Evolutionary conservation across 2,113 vertebrate genomes (phyloP).

Genomic region (Tachuris rubrigastra): DNA sequence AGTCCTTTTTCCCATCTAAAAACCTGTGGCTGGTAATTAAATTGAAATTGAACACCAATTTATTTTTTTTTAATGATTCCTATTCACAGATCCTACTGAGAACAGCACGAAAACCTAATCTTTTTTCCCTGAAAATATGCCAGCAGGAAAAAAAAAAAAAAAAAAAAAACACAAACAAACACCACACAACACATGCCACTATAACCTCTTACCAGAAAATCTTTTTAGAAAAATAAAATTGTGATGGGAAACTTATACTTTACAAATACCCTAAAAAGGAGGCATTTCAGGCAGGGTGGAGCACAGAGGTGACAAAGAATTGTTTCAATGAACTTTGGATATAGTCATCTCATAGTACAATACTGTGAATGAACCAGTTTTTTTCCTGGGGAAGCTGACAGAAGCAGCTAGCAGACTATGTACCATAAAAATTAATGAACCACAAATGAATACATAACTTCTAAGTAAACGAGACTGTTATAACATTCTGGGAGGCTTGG

Average conservation of each 20-base stretch:
- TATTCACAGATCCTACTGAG: not conserved
- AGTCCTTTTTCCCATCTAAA: not conserved
- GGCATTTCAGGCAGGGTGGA: rapidly evolving
- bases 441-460: not conserved
- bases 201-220: not conserved
- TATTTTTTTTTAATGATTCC: not conserved
- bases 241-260: not conserved
- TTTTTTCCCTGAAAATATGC: not conserved
- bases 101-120: not conserved
- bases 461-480: not conserved
- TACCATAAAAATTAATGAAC: constrained; percentile 26
- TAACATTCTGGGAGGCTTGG: not conserved
- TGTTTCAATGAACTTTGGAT: not conserved
- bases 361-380: not conserved
- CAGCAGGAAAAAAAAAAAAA: not conserved
- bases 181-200: not conserved
- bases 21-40: not conserved
- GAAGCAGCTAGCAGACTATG: not conserved
- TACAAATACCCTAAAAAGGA: not conserved
- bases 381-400: not conserved
- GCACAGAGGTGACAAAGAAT: not conserved
- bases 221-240: not conserved
- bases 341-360: not conserved
- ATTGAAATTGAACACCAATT: not conserved
- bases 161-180: not conserved